phyloP scores from a whole-genome alignment of 2,797 vertebrate genomes.

The Chrosomus eos region DNA sequence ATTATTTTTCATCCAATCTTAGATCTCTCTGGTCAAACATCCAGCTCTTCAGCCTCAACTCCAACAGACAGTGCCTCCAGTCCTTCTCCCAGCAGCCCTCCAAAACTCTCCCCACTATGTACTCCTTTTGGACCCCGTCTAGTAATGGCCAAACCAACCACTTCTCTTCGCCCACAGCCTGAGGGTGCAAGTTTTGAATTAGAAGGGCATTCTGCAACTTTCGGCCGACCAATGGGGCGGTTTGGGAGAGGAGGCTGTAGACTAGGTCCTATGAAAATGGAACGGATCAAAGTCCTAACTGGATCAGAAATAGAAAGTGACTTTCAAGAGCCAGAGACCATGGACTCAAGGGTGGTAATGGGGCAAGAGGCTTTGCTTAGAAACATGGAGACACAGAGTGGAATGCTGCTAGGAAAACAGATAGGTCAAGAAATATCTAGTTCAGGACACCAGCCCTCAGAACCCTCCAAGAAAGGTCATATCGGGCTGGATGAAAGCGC shows the following conservation, averaged over 20 bases:
- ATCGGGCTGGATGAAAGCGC: conserved; percentile 62
- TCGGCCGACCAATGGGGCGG: conserved; percentile 71
- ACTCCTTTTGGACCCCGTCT: conserved; percentile 78
- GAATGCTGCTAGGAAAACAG: conserved; percentile 52
- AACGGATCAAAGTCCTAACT: conserved; percentile 79
- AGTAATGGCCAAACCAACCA: conserved; percentile 72
- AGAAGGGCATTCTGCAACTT: conserved; percentile 64
- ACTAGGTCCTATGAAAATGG: conserved; percentile 80
- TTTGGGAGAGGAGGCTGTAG: conserved; percentile 78
- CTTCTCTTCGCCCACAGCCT: conserved; percentile 86
- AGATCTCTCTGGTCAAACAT: conserved; percentile 80
- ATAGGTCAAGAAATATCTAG: conserved; percentile 54
- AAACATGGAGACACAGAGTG: conserved; percentile 71
- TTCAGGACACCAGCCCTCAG: conserved; percentile 55
- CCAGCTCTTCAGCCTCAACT: conserved; percentile 80
- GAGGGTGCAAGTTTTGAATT: conserved; percentile 87
- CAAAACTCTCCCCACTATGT: conserved; percentile 78
- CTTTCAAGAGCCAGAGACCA: conserved; percentile 77
- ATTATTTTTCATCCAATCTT: conserved; percentile 50
- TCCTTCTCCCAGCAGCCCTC: conserved; percentile 79
- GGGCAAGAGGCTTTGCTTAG: conserved; percentile 87
- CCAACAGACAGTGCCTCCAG: conserved; percentile 81
- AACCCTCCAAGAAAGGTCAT: conserved; percentile 58
- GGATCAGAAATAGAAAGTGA: conserved; percentile 81
- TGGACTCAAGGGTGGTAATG: conserved; percentile 91